Evolutionary conservation across 2,888 invertebrate genomes (phyloP), one percentile per base, ranked within the genome.

Genomic region (Drepana falcataria): DNA sequence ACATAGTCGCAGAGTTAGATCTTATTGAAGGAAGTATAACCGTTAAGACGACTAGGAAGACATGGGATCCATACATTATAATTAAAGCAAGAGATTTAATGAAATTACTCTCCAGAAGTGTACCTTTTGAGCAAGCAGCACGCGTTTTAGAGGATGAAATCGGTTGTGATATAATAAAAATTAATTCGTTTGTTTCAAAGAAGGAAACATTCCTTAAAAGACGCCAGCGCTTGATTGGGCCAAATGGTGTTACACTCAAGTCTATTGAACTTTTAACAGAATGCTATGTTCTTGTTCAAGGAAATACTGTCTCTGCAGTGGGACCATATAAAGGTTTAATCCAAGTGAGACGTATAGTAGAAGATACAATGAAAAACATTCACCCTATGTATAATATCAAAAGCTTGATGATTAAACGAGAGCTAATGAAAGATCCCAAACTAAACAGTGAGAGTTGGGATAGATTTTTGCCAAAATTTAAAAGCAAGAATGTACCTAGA

Each of bases 381-480:
- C 99, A 99, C 91, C 99, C 99, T 1, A 97, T 99, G 81, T 99
- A 99, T 78, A 99, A 98, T 75, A 98, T 99, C 1, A 97, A 99
- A 91, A 96, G 97, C 2, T 85, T 99, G 53, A 99, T 99, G 99
- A 98, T 99, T 53, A 99, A 99, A 81, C 93, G 95, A 66, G 99
- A 99, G 85, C 85, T 99, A 55, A 95, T 96, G 71, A 98, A 98
- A 86, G 97, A 99, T 91, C 96, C 98, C 0, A 95, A 94, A 73
- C 81, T 99, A 54, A 96, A 95, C 79, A 95, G 97, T 82, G 98
- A 99, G 83, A 97, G 96, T 79, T 99, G 99, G 99, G 97, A 98
- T 47, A 92, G 99, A 62, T 99, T 99, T 86, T 85, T 99, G 65
- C 99, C 99, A 0, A 97, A 97, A 73, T 99, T 98, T 81, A 96